Conservation (phyloP, 2,888 invertebrate genomes). For the Pteria penguin region DNA sequence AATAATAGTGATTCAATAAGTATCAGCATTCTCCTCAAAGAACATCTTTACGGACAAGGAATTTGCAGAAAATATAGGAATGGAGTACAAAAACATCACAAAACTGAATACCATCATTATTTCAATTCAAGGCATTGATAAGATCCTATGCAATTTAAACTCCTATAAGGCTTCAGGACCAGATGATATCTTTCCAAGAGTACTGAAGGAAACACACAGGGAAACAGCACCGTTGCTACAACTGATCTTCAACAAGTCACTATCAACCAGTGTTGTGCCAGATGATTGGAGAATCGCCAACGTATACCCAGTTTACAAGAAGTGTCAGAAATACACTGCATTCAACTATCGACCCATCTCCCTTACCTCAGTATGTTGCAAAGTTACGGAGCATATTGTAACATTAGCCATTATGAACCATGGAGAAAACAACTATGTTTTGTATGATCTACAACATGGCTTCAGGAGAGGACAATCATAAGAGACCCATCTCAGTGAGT, state of each 20-base stretch:
- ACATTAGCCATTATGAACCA: neutral
- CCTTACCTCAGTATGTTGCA: neutral
- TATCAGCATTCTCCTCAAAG: neutral
- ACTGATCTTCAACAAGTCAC: neutral
- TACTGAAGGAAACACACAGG: neutral
- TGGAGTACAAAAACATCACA: too few species aligned
- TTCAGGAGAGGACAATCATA: too few species aligned
- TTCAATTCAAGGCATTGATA: neutral
- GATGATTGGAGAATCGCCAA: neutral
- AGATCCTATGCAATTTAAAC: neutral
- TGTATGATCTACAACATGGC: too few species aligned
- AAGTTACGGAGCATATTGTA: neutral
- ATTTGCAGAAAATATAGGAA: too few species aligned
- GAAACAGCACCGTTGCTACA: conserved; percentile 1
- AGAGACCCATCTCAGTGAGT: too few species aligned
- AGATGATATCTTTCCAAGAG: neutral
- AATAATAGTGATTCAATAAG: neutral
- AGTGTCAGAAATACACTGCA: too few species aligned
- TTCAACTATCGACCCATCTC: too few species aligned
- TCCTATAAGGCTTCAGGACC: conserved; percentile 3
- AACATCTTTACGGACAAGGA: too few species aligned
- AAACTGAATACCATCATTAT: neutral
- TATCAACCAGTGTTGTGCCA: conserved; percentile 1
- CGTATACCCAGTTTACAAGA: conserved; percentile 1
- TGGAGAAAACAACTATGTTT: neutral